Evolutionary conservation across 2,113 vertebrate genomes (phyloP), one percentile per base, ranked within the genome.

Genomic region (Lichenostomus cassidix): DNA sequence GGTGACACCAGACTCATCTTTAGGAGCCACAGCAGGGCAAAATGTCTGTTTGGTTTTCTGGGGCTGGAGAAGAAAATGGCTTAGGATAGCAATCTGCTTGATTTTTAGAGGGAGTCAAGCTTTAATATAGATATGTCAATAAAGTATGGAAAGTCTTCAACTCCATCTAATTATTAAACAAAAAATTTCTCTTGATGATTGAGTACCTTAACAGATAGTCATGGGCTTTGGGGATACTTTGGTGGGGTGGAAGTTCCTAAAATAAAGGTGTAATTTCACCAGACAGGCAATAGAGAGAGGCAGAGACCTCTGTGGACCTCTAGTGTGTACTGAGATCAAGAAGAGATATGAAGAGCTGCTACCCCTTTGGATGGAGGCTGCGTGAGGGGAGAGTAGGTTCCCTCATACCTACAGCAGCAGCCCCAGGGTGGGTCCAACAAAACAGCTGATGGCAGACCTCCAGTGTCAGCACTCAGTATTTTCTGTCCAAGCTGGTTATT

Each of bases 201-300:
- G 33, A 13, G 9, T 33, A 44, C 18, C 18, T 71, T 60, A 82
- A 56, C 6, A 71, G 24, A 50, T 16, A 68, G 19, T 46, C 2
- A 2, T 21, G 22, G 33, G 2, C 12, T 59, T 86, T 29, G 11
- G 7, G 10, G 12, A 19, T n/a, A 5, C 13, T 27, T 76, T 20
- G 6, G 4, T 4, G 3, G 2, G 0, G 0, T 4, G 3, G 2
- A 0, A 0, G 0, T 12, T 53, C 25, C 28, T 55, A 29, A 77
- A n/a, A 23, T 42, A 29, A 73, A 29, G n/a, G 6, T n/a, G 10
- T 16, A 13, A 21, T 70, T 84, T 84, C 50, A 46, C 31, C n/a
- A 52, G 24, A 24, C 2, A 37, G 28, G 13, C 22, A 35, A 14
- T 49, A n/a, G 29, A 46, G 29, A 74, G 17, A 62, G 18, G 28